Percentiles rank a stretch among this genome's conserved stretches.
Evolutionary conservation across 2,888 invertebrate genomes (phyloP).

Genomic region (Neoitamus cyanurus): DNA sequence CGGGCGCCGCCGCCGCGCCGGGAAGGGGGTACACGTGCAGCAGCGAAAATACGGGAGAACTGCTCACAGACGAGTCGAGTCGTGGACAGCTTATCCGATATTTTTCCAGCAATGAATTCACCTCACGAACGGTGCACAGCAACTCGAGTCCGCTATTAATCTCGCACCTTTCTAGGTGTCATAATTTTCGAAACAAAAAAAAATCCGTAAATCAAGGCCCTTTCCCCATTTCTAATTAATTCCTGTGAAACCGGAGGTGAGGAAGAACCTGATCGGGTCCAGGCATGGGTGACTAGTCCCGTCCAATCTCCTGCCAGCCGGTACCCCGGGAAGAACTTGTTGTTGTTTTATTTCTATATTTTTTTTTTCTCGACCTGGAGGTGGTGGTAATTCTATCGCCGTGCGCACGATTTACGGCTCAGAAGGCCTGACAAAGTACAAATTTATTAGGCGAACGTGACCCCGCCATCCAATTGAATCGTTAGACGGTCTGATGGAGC

Average conservation of each 20-base stretch:
- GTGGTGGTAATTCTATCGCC: constrained; percentile 26
- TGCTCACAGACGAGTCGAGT: neutral
- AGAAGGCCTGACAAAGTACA: constrained; percentile 37
- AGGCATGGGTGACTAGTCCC: neutral
- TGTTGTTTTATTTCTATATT: neutral
- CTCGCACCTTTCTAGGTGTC: constrained; percentile 29
- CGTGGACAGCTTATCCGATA: neutral
- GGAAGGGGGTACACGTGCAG: neutral
- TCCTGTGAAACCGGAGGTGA: constrained; percentile 5
- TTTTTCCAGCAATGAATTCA: constrained; percentile 32
- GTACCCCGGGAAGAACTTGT: neutral
- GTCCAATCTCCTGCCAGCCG: neutral
- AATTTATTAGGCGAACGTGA: constrained; percentile 41
- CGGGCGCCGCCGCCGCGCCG: neutral
- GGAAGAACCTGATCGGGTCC: neutral
- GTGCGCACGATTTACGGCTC: constrained; percentile 36
- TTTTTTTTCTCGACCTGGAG: neutral
- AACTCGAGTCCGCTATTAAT: constrained; percentile 32
- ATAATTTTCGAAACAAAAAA: constrained; percentile 24
- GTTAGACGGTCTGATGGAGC: constrained; percentile 10
- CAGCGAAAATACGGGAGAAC: neutral
- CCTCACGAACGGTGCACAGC: constrained; percentile 14
- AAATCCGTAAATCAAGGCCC: constrained; percentile 23
- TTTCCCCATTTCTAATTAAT: constrained; percentile 32
- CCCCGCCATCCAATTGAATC: constrained; percentile 17